These are phyloP conservation scores for Latrodectus geometricus DNA, from an alignment of 1,140 invertebrate species.

Conservation along the genomic window DNA sequence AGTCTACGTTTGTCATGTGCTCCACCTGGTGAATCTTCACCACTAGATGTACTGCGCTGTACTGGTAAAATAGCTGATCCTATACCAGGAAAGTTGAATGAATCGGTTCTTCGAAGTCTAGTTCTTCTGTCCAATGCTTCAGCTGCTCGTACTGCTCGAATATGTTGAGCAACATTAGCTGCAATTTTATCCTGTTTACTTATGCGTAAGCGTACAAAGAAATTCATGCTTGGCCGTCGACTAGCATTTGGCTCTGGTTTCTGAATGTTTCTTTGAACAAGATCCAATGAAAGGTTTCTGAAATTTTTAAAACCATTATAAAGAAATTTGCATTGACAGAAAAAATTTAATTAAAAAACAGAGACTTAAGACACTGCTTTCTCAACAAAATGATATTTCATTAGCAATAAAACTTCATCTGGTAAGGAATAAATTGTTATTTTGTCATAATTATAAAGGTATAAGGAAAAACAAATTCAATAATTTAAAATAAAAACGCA, in stretches of 20 bases:
- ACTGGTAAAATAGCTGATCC: conserved; percentile 36
- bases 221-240: conserved; percentile 58
- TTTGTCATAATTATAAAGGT: too few relatives aligned
- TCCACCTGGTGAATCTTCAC: conserved; percentile 31
- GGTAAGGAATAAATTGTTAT: too few relatives aligned
- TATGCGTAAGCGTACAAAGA: conserved; percentile 64
- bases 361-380: too few relatives aligned
- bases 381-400: too few relatives aligned
- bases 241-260: conserved; percentile 6
- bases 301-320: not conserved
- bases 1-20: conserved; percentile 47
- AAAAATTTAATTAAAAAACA: too few relatives aligned
- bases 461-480: too few relatives aligned
- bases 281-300: conserved; percentile 64
- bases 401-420: too few relatives aligned
- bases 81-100: conserved; percentile 36
- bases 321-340: too few relatives aligned
- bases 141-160: conserved; percentile 64
- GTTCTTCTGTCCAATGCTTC: conserved; percentile 65
- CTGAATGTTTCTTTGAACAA: conserved; percentile 44
- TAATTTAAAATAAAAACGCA: too few relatives aligned
- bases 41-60: conserved; percentile 44
- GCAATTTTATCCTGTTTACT: conserved; percentile 65
- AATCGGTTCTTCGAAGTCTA: conserved; percentile 46
- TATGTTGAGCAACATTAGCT: conserved; percentile 65